These are phyloP conservation scores for Eurosta solidaginis DNA, from an alignment of 1,140 invertebrate genomes.

Conservation along the genomic window DNA sequence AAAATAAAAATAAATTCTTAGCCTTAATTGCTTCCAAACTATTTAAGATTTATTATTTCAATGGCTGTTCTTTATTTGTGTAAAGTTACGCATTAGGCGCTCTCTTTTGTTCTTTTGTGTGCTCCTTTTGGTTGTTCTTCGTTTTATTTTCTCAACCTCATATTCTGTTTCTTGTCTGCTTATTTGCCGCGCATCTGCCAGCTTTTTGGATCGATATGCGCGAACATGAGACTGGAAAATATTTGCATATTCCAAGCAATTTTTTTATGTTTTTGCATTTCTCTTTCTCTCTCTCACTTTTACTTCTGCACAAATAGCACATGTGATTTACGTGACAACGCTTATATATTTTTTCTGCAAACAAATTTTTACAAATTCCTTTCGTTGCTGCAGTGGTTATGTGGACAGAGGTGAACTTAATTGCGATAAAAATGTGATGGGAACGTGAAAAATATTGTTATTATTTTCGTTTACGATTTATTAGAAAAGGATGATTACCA, in stretches of 20 bases:
- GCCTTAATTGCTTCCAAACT: no score
- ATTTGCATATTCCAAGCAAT: not conserved
- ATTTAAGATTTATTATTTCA: no score
- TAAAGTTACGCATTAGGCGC: not conserved
- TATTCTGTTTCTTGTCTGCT: not conserved
- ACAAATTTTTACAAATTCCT: not conserved
- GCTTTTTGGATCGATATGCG: constrained; percentile 17
- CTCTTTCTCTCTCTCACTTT: not conserved
- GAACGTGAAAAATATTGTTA: no score
- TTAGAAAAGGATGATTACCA: no score
- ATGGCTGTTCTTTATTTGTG: no score
- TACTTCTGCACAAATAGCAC: not conserved
- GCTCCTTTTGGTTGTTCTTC: not conserved
- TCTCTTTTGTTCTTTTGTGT: not conserved
- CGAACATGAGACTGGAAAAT: not conserved
- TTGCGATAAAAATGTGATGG: not conserved
- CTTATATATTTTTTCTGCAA: not conserved
- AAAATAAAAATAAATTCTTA: no score
- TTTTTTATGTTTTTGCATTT: not conserved
- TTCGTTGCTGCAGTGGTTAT: not conserved
- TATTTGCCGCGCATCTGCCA: not conserved
- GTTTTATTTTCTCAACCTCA: not conserved
- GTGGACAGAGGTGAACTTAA: not conserved
- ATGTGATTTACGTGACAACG: constrained; percentile 5
- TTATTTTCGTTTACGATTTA: no score